Percentiles rank a stretch among this genome's conserved stretches.
These are phyloP conservation scores for Nemurella pictetii DNA, from an alignment of 2,888 invertebrate genomes.

Conservation along the genomic window DNA sequence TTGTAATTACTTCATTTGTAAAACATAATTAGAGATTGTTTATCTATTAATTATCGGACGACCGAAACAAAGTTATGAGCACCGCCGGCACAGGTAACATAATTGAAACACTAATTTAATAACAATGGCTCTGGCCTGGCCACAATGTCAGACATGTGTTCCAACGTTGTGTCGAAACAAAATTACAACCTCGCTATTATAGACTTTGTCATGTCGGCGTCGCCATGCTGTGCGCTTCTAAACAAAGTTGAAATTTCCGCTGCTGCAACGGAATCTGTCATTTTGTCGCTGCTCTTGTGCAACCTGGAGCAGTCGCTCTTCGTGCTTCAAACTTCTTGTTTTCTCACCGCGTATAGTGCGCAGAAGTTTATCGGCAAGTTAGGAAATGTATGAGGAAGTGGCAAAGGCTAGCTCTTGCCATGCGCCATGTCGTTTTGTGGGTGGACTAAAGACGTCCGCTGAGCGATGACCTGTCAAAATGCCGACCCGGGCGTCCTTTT, in stretches of 20 bases:
- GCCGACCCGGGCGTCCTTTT: not conserved
- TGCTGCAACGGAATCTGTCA: not conserved
- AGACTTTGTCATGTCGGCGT: not conserved
- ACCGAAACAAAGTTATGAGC: not conserved
- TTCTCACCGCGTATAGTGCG: not conserved
- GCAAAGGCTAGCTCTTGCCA: not conserved
- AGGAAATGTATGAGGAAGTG: not conserved
- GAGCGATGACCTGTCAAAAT: not conserved
- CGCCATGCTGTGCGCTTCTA: not conserved
- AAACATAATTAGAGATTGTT: not conserved
- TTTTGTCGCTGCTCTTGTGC: not conserved
- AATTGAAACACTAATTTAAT: not conserved
- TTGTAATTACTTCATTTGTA: not conserved
- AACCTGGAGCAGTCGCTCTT: not conserved
- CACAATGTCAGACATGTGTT: not conserved
- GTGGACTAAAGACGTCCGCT: not conserved
- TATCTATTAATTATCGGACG: not conserved
- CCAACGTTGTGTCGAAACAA: not conserved
- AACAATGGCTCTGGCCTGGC: not conserved
- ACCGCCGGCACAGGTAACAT: not conserved
- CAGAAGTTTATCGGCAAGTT: not conserved
- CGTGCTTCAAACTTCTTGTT: not conserved
- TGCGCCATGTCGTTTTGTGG: not conserved
- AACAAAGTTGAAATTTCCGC: not conserved
- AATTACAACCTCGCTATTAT: too few species aligned